phyloP scores from a whole-genome alignment of 2,888 invertebrate species.

The Chouioia cunea region DNA sequence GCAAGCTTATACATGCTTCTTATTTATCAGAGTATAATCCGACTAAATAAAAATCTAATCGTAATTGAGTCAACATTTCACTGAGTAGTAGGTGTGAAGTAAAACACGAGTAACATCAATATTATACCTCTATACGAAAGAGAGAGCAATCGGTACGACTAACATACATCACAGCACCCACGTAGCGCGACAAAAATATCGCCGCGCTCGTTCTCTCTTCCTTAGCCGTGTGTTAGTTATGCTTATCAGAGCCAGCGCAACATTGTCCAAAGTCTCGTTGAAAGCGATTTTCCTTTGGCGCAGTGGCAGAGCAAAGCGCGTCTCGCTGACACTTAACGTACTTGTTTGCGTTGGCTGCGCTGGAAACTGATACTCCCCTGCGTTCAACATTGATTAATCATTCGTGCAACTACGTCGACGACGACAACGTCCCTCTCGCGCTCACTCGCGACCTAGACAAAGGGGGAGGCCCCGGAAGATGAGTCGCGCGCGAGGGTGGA shows the following conservation, averaged over 20 bases:
- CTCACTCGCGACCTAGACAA: slow-evolving; percentile 18
- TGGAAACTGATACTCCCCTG: slow-evolving; percentile 37
- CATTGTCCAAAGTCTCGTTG: slow-evolving; percentile 23
- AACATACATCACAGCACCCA: slow-evolving; percentile 9
- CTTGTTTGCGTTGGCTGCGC: slow-evolving; percentile 30
- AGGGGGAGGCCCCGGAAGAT: slow-evolving; percentile 38
- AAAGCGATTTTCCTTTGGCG: slow-evolving; percentile 23
- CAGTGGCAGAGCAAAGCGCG: background rate
- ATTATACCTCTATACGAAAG: background rate
- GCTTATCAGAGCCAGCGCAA: slow-evolving; percentile 29
- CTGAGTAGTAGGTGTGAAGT: slow-evolving; percentile 14
- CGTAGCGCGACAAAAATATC: slow-evolving; percentile 32
- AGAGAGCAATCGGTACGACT: too few relatives aligned
- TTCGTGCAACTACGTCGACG: slow-evolving; percentile 22
- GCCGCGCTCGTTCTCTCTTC: slow-evolving; percentile 5
- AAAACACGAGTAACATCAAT: slow-evolving; percentile 15
- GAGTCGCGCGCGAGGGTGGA: slow-evolving; percentile 35
- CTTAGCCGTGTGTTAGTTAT: slow-evolving; percentile 22
- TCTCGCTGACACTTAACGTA: slow-evolving; percentile 19
- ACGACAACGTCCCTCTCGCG: background rate
- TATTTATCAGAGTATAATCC: too few relatives aligned
- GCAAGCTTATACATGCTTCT: too few relatives aligned
- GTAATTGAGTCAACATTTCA: background rate
- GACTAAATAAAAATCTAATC: too few relatives aligned
- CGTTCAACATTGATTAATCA: slow-evolving; percentile 42